Evolutionary conservation across 2,113 vertebrate species (phyloP), one percentile per base, ranked within the genome.

Genomic region (Malurus alboscapulatus): DNA sequence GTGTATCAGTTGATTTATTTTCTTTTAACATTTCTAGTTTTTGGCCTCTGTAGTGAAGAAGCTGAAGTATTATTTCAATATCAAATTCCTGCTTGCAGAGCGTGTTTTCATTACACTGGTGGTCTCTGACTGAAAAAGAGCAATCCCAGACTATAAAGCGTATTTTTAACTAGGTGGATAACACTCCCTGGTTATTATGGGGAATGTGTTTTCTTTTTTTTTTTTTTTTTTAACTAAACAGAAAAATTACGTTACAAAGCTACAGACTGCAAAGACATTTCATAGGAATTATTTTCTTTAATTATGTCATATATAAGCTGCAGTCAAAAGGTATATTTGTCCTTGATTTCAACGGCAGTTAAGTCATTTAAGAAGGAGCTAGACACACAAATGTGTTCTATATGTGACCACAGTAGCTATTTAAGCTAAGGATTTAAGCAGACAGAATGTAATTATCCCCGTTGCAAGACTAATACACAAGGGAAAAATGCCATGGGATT

Each of bases 391-490:
- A 74, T 88, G 77, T 77, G 75, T 94, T 93, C 72, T 95, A 29
- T 95, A 88, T 77, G 72, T 94, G 85, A 86, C 79, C 53, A 44
- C 63, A 74, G 93, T 22, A 93, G 89, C 85, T 95, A 65, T 92
- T 95, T 85, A 83, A 94, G 73, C 59, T 59, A 29, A 81, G 82
- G 53, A 71, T 93, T 95, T 94, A 80, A 83, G 90, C 65, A 90
- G 93, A 71, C 72, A 88, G 87, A 95, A 90, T 87, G 53, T 77
- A 89, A 94, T 96, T 95, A 94, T 61, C 81, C 95, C 54, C 66
- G 30, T 45, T 92, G 92, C 90, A 92, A 88, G 78, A 88, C n/a
- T 82, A 94, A 94, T 51, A 84, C 83, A 81, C 66, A 38, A 59
- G 88, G 83, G 84, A 78, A 90, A 90, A 93, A 84, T 84, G 88